These are phyloP conservation scores for Acleris holmiana DNA, from an alignment of 2,888 invertebrate genomes.

Conservation along the genomic window DNA sequence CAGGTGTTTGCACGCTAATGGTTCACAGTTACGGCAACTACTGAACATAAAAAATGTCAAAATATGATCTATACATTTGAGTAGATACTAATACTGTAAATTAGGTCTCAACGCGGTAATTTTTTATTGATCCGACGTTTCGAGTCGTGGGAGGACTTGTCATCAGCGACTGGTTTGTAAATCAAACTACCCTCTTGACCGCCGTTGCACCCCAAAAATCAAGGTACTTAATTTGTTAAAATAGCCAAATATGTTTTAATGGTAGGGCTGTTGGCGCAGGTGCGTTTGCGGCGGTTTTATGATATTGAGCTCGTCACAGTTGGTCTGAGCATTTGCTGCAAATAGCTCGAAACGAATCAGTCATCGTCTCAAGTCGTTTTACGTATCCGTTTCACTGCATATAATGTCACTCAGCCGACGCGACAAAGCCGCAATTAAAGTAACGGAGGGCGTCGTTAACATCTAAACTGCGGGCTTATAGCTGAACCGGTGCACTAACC, in stretches of 20 bases:
- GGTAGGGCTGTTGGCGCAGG: conserved; percentile 26
- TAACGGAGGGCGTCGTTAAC: conserved; percentile 76
- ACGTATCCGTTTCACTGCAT: conserved; percentile 76
- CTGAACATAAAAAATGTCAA: too few species aligned
- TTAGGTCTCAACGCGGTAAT: too few species aligned
- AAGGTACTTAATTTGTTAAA: too few species aligned
- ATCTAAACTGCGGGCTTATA: conserved; percentile 58
- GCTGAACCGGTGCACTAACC: conserved; percentile 56
- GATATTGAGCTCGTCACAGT: conserved; percentile 67
- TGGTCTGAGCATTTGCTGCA: conserved; percentile 73
- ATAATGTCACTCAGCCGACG: conserved; percentile 66
- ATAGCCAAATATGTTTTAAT: conserved; percentile 4
- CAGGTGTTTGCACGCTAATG: too few species aligned
- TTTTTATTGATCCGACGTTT: too few species aligned
- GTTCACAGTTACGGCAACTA: too few species aligned
- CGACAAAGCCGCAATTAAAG: conserved; percentile 78
- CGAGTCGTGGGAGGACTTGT: too few species aligned
- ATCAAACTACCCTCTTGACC: too few species aligned
- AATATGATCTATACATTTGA: too few species aligned
- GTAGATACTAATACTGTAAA: too few species aligned
- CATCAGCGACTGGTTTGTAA: too few species aligned
- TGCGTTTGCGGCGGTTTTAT: conserved; percentile 61
- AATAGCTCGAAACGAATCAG: conserved; percentile 55
- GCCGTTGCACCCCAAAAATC: too few species aligned
- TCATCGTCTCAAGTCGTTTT: conserved; percentile 69